Conservation (phyloP, 2,888 invertebrate species). For the Orthosia incerta region DNA sequence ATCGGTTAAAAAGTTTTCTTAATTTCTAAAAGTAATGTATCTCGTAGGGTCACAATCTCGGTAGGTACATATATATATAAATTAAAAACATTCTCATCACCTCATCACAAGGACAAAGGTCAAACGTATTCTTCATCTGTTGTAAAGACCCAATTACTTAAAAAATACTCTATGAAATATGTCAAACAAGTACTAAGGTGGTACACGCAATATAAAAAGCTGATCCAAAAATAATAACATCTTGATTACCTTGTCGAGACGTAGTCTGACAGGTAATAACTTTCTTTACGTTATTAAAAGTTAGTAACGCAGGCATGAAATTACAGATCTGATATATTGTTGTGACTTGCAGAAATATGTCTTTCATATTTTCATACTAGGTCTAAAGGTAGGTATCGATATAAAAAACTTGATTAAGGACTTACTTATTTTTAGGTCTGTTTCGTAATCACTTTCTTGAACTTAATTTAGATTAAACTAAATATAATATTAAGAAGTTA, state of each 20-base stretch:
- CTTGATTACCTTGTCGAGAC: constrained; percentile 17
- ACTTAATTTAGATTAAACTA: no score
- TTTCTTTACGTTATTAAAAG: constrained; percentile 23
- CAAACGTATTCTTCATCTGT: no score
- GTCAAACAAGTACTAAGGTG: neutral
- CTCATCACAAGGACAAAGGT: no score
- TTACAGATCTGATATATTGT: constrained; percentile 43
- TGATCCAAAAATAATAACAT: constrained; percentile 22
- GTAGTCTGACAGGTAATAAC: constrained; percentile 30
- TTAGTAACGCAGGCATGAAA: constrained; percentile 42
- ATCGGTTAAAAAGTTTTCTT: no score
- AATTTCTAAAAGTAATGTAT: no score
- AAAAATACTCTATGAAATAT: neutral
- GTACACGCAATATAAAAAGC: constrained; percentile 1
- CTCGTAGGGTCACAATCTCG: no score
- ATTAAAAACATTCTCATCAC: no score
- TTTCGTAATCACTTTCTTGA: constrained; percentile 2
- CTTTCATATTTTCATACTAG: constrained; percentile 5
- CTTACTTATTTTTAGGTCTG: neutral
- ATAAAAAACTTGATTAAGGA: neutral
- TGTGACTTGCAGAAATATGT: constrained; percentile 34
- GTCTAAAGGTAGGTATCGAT: neutral
- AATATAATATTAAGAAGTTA: no score
- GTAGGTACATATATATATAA: no score
- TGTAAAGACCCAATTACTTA: neutral